Evolutionary conservation across 2,888 invertebrate genomes (phyloP), one percentile per base, ranked within the genome.

Genomic region (Coenonympha glycerion): DNA sequence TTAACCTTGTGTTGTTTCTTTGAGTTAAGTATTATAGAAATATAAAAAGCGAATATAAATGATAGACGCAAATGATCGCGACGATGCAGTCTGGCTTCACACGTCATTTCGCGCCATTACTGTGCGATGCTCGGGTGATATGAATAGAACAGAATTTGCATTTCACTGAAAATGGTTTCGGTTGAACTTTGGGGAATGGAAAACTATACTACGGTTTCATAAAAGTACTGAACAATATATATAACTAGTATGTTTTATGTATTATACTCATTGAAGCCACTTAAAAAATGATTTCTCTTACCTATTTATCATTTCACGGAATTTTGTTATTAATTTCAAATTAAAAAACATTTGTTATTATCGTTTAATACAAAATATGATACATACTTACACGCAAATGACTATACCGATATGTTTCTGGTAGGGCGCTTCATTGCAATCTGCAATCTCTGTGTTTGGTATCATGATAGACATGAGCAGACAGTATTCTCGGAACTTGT

Each of bases 101-200:
- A 24, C 18, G 33, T 33, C 31, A 46, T 8, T 46, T 9, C 13
- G 18, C 36, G 5, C 21, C 15, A 22, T 42, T 16, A 37, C 30
- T 44, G 2, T 28, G 16, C 4, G 9, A 21, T 42, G n/a, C 6
- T 59, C 66, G 52, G n/a, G 5, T 26, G 16, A 6, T 6, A 28
- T 18, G 11, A 19, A 36, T 36, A 36, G 19, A 36, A 36, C 5
- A 9, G n/a, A 18, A 36, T 11, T 19, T 36, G n/a, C 19, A 36
- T 36, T 11, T 19, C 19, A n/a, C n/a, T 19, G 34, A 21, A 19
- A 36, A 19, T 19, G n/a, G 19, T 19, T 21, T n/a, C 2, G 6
- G 2, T 36, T 4, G n/a, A 18, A 34, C 18, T 34, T 34, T 11
- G 21, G 18, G 19, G 34, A 36, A n/a, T 6, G 0, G 11, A 4